Percentiles rank a stretch among this genome's conserved stretches.
phyloP scores from a whole-genome alignment of 2,113 vertebrate genomes.

The Bolborhynchus lineola region DNA sequence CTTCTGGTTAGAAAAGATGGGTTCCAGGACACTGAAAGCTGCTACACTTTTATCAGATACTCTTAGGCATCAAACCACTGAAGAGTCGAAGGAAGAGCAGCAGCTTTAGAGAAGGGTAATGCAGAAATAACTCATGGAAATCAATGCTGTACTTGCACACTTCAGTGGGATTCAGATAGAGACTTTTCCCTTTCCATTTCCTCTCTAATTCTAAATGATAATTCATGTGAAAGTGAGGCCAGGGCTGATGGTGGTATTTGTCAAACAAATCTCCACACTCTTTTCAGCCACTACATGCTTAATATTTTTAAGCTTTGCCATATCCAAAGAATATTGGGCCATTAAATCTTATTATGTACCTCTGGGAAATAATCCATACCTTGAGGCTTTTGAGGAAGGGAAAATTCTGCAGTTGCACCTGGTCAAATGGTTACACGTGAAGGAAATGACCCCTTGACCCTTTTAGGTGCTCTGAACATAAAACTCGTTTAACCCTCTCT shows the following conservation, averaged over 20 bases:
- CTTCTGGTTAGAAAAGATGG: not conserved
- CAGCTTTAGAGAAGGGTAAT: not conserved
- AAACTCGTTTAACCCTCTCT: slow-evolving; percentile 51
- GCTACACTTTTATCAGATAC: not conserved
- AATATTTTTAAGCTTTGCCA: not conserved
- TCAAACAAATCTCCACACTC: not conserved
- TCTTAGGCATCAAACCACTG: not conserved
- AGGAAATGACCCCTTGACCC: slow-evolving; percentile 60
- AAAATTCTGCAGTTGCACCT: slow-evolving; percentile 63
- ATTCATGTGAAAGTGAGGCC: not conserved
- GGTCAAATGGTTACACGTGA: slow-evolving; percentile 48
- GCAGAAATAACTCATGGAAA: not conserved
- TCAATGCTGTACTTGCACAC: not conserved
- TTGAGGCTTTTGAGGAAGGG: slow-evolving; percentile 41
- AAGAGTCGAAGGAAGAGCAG: not conserved
- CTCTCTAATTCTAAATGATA: not conserved
- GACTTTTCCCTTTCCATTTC: slow-evolving; percentile 12
- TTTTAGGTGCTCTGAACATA: slow-evolving; percentile 30
- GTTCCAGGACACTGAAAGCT: not conserved
- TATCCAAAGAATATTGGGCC: not conserved
- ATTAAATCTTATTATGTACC: slow-evolving; percentile 50
- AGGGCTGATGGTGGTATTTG: not conserved
- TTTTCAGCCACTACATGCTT: not conserved
- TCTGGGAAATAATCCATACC: slow-evolving; percentile 45
- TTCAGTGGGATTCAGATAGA: not conserved